Percentiles rank a stretch among this genome's conserved stretches.
These are phyloP conservation scores for Acrocephalus arundinaceus DNA, from an alignment of 2,113 vertebrate species.

Conservation along the genomic window DNA sequence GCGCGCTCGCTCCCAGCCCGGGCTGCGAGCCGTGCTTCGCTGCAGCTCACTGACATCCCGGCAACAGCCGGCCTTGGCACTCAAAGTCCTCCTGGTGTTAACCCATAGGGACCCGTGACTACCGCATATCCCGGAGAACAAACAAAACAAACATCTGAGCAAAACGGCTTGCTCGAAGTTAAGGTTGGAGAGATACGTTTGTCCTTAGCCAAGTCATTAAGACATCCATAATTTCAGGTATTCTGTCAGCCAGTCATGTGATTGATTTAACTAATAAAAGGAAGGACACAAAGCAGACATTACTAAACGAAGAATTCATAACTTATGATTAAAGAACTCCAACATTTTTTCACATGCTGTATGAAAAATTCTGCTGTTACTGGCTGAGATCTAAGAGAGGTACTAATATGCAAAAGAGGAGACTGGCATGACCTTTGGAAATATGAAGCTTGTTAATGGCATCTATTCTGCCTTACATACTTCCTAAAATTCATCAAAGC, in stretches of 20 bases:
- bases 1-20: background rate
- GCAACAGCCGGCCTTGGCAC: background rate
- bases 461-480: background rate
- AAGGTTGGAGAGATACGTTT: background rate
- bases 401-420: background rate
- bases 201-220: background rate
- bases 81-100: background rate
- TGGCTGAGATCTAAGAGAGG: background rate
- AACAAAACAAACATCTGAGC: background rate
- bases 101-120: background rate
- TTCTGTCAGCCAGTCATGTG: background rate
- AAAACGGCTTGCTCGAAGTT: accelerated
- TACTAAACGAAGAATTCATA: background rate
- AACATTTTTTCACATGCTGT: background rate
- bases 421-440: background rate
- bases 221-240: background rate
- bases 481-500: background rate
- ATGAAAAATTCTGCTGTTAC: background rate
- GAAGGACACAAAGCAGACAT: background rate
- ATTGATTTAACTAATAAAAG: background rate
- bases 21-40: background rate
- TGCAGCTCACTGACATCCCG: accelerated
- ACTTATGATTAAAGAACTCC: background rate
- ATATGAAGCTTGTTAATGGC: background rate
- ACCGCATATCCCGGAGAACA: background rate